These are phyloP conservation scores for Ranitomeya variabilis DNA, from an alignment of 2,113 vertebrate genomes.

Conservation along the genomic window DNA sequence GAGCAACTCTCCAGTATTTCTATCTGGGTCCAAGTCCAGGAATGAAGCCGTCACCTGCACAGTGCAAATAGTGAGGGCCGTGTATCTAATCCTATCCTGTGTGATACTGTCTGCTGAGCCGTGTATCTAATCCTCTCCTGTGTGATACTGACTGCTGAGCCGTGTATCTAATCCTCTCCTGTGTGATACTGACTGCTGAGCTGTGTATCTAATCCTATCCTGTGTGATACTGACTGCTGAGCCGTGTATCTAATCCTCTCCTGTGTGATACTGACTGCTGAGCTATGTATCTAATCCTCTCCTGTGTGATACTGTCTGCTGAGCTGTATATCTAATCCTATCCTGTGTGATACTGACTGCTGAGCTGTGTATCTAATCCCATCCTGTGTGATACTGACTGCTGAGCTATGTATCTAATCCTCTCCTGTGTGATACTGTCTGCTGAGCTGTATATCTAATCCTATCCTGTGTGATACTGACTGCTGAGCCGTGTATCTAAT, in stretches of 20 bases:
- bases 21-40: background rate
- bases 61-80: background rate
- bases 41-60: background rate
- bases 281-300: background rate
- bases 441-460: background rate
- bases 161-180: no score
- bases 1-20: background rate
- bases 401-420: background rate
- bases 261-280: background rate
- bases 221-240: background rate
- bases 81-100: background rate
- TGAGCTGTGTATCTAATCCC: constrained; percentile 6
- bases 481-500: background rate
- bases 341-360: background rate
- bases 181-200: background rate
- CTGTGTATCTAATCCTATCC: background rate
- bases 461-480: background rate
- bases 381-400: background rate
- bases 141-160: background rate
- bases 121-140: background rate
- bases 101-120: background rate
- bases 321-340: background rate
- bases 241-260: background rate
- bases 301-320: background rate
- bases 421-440: background rate